Percentiles rank a stretch among this genome's conserved stretches.
Conservation (phyloP, 2,113 vertebrate genomes). For the Calypte anna region DNA sequence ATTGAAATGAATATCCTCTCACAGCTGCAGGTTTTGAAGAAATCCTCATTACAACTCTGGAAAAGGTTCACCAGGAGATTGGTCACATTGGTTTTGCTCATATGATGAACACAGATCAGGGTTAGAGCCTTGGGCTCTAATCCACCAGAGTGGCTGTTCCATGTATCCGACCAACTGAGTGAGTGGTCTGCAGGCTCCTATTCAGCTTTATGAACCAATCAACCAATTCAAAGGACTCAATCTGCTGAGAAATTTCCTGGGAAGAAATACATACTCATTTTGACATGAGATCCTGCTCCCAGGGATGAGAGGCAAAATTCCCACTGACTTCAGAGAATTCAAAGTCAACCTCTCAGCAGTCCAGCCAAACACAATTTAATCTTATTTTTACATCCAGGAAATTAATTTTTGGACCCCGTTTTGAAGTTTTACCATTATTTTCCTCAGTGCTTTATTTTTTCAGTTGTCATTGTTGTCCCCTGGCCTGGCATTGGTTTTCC, state of each 20-base stretch:
- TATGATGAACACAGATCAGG: not conserved
- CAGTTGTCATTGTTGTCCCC: not conserved
- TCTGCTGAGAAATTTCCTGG: not conserved
- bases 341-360: not conserved
- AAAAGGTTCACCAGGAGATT: not conserved
- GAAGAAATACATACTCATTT: not conserved
- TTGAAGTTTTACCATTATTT: not conserved
- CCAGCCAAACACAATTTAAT: not conserved
- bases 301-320: not conserved
- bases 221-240: not conserved
- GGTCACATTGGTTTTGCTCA: not conserved
- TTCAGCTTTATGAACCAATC: not conserved
- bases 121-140: not conserved
- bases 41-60: not conserved
- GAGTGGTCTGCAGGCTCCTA: not conserved
- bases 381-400: not conserved
- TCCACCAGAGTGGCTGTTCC: not conserved
- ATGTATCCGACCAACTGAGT: not conserved
- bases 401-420: not conserved
- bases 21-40: not conserved
- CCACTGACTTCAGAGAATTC: not conserved
- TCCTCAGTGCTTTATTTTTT: not conserved
- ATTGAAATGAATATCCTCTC: not conserved
- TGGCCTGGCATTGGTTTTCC: not conserved
- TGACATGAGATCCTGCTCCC: not conserved